A percentile compares a stretch with the other conserved stretches of the same genome.
Conservation (phyloP, 2,888 invertebrate genomes). For the Neoascia interrupta region DNA sequence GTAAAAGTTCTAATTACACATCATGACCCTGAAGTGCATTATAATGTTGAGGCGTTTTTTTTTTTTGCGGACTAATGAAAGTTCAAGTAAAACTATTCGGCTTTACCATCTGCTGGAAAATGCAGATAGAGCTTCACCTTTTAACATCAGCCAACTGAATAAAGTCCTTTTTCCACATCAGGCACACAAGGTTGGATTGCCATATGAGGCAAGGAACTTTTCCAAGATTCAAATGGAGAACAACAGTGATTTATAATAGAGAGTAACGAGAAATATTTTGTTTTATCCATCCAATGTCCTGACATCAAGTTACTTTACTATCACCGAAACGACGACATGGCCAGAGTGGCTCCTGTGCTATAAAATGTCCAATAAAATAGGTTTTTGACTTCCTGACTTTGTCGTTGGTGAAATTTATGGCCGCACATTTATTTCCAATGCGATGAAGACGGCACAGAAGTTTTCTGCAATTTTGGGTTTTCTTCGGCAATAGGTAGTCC, state of each 20-base stretch:
- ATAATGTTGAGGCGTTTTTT: slow-evolving; percentile 3
- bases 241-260: slow-evolving; percentile 57
- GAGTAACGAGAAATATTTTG: slow-evolving; percentile 39
- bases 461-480: slow-evolving; percentile 57
- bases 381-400: slow-evolving; percentile 67
- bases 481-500: background rate
- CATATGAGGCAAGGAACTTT: no score
- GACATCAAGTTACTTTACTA: background rate
- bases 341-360: slow-evolving; percentile 17
- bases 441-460: slow-evolving; percentile 52
- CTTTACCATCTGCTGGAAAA: slow-evolving; percentile 23
- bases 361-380: slow-evolving; percentile 63
- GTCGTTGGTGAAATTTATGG: slow-evolving; percentile 66
- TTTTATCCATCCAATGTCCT: slow-evolving; percentile 30
- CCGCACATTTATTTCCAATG: slow-evolving; percentile 53
- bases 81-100: background rate
- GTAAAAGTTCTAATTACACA: slow-evolving; percentile 56
- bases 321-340: slow-evolving; percentile 20
- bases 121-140: slow-evolving; percentile 21
- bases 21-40: slow-evolving; percentile 60
- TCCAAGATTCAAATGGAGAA: slow-evolving; percentile 18
- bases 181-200: no score
- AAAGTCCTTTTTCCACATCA: background rate
- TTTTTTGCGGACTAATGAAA: background rate
- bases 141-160: slow-evolving; percentile 13